Percentiles rank a stretch among this genome's conserved stretches.
These are phyloP conservation scores for Helicoverpa zea DNA, from an alignment of 1,140 invertebrate genomes.

Conservation along the genomic window DNA sequence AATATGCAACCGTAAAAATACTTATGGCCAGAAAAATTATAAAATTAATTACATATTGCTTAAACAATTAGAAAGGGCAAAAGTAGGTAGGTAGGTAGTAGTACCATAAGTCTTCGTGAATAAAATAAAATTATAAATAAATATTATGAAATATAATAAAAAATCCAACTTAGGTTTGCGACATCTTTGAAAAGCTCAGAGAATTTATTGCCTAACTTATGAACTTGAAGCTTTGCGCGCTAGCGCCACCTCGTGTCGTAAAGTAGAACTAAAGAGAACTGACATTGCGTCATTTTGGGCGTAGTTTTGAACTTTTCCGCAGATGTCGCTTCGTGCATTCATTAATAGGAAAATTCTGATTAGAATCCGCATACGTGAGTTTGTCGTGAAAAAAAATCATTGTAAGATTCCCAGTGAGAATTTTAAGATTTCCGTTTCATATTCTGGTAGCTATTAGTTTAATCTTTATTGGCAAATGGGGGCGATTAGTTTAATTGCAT, in stretches of 20 bases:
- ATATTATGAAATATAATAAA: too few relatives aligned
- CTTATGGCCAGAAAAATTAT: too few relatives aligned
- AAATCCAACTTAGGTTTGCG: background rate
- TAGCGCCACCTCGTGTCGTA: constrained; percentile 6
- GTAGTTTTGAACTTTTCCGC: background rate
- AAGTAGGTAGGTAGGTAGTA: too few relatives aligned
- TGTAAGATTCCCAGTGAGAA: constrained; percentile 5
- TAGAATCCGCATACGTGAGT: constrained; percentile 36
- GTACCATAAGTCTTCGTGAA: too few relatives aligned
- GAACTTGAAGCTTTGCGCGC: background rate
- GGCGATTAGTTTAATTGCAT: constrained; percentile 5
- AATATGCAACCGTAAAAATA: too few relatives aligned
- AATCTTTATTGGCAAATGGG: constrained; percentile 1
- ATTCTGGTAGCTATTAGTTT: background rate
- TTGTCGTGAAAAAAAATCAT: constrained; percentile 26
- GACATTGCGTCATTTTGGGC: background rate
- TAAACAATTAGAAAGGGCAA: too few relatives aligned
- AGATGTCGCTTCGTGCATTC: constrained; percentile 42
- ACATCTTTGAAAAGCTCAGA: constrained; percentile 2
- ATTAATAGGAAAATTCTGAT: constrained; percentile 42
- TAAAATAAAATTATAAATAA: too few relatives aligned
- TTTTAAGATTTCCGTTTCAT: constrained; percentile 16
- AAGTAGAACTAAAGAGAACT: background rate
- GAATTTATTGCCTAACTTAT: too few relatives aligned
- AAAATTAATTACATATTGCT: too few relatives aligned